Evolutionary conservation across 2,797 vertebrate species (phyloP).

Genomic region (Aldrovandia affinis): DNA sequence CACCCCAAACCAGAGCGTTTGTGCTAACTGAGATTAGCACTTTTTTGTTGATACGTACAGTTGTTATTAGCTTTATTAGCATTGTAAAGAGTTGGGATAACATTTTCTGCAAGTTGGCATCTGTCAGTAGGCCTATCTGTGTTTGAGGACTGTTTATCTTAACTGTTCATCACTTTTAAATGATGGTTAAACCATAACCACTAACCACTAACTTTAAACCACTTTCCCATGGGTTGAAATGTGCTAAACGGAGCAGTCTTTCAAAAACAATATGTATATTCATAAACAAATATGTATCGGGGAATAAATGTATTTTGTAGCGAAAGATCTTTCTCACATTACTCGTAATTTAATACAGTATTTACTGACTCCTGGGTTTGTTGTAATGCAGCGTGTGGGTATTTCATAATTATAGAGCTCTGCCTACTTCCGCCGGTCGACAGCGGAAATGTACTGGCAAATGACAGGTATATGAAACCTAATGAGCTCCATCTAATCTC

Average conservation of each 20-base stretch:
- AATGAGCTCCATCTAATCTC: constrained; percentile 15
- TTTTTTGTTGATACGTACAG: too few species aligned
- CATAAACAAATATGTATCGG: not conserved
- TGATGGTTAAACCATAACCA: too few species aligned
- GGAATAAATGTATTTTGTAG: not conserved
- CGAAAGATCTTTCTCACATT: not conserved
- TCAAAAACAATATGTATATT: not conserved
- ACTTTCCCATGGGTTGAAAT: too few species aligned
- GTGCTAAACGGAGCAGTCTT: not conserved
- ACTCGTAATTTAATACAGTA: not conserved
- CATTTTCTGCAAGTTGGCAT: too few species aligned
- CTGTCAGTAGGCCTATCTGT: too few species aligned
- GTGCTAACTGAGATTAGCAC: too few species aligned
- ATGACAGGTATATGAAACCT: constrained; percentile 11
- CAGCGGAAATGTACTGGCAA: not conserved
- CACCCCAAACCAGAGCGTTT: too few species aligned
- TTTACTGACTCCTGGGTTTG: not conserved
- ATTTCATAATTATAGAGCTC: not conserved
- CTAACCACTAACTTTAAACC: too few species aligned
- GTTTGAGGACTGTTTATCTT: too few species aligned
- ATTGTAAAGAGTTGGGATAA: too few species aligned
- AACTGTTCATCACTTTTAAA: too few species aligned
- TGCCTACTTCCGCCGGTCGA: not conserved
- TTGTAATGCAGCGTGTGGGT: not conserved
- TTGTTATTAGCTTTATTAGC: too few species aligned